Conservation (phyloP, 1,140 invertebrate genomes). For the Sitobion miscanthi region DNA sequence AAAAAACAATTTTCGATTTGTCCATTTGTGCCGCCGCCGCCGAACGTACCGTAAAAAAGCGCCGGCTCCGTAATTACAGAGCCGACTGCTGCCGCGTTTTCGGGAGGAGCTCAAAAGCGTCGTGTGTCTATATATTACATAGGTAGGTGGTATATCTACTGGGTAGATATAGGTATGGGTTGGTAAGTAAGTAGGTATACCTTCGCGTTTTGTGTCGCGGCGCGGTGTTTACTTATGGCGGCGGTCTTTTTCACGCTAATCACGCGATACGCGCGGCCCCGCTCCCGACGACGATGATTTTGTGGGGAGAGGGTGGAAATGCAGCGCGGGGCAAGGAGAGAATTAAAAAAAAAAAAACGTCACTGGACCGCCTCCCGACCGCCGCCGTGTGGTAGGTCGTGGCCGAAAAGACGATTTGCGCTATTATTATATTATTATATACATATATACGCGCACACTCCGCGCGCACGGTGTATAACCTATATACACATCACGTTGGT, state of each 20-base stretch:
- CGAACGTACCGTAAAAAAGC: slow-evolving; percentile 23
- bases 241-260: slow-evolving; percentile 22
- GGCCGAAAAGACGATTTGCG: not conserved
- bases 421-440: not conserved
- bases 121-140: not conserved
- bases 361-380: not conserved
- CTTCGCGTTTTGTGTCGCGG: not conserved
- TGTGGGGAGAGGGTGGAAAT: not conserved
- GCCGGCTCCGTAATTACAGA: slow-evolving; percentile 35
- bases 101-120: not conserved
- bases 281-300: not conserved
- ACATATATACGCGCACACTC: not conserved
- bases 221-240: slow-evolving; percentile 38
- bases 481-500: not conserved
- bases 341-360: not conserved
- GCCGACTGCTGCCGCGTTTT: not conserved
- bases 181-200: not conserved
- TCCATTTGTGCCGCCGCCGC: slow-evolving; percentile 33
- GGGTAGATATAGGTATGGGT: not conserved
- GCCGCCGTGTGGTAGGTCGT: slow-evolving; percentile 37
- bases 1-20: slow-evolving; percentile 47
- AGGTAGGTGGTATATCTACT: not conserved
- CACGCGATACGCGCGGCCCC: slow-evolving; percentile 12
- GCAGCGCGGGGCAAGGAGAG: too few species aligned
- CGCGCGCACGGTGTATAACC: too few species aligned